Percentiles rank a stretch among this genome's conserved stretches.
These are phyloP conservation scores for Labrus mixtus DNA, from an alignment of 2,113 vertebrate genomes.

Conservation along the genomic window DNA sequence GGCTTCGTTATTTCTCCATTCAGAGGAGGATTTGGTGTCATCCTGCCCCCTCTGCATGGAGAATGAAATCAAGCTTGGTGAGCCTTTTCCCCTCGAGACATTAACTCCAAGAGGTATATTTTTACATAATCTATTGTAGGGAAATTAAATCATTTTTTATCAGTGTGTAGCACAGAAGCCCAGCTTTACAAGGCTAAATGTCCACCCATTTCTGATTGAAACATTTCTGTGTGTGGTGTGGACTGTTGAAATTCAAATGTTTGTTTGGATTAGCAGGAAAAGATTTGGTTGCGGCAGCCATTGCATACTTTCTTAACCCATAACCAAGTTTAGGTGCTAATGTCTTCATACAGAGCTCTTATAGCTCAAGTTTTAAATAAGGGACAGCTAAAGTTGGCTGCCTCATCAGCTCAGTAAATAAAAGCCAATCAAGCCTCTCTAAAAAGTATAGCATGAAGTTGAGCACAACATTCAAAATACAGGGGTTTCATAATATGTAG, in stretches of 20 bases:
- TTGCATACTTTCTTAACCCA: neutral
- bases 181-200: neutral
- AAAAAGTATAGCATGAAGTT: too few species aligned
- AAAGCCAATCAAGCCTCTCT: too few species aligned
- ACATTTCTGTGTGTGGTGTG: neutral
- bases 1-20: constrained; percentile 67
- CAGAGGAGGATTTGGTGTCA: constrained; percentile 55
- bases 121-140: constrained; percentile 28
- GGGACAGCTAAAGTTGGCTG: too few species aligned
- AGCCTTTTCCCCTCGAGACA: constrained; percentile 38
- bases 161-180: constrained; percentile 10
- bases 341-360: too few species aligned
- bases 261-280: neutral
- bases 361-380: too few species aligned
- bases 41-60: constrained; percentile 37
- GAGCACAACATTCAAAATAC: too few species aligned
- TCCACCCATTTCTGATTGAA: neutral
- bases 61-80: constrained; percentile 49
- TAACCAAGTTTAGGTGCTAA: neutral
- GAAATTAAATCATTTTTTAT: constrained; percentile 42
- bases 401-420: too few species aligned
- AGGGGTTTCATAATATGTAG: too few species aligned
- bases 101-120: constrained; percentile 28
- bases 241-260: neutral
- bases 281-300: neutral